phyloP scores from a whole-genome alignment of 2,113 vertebrate species.

The Bothrops jararaca region DNA sequence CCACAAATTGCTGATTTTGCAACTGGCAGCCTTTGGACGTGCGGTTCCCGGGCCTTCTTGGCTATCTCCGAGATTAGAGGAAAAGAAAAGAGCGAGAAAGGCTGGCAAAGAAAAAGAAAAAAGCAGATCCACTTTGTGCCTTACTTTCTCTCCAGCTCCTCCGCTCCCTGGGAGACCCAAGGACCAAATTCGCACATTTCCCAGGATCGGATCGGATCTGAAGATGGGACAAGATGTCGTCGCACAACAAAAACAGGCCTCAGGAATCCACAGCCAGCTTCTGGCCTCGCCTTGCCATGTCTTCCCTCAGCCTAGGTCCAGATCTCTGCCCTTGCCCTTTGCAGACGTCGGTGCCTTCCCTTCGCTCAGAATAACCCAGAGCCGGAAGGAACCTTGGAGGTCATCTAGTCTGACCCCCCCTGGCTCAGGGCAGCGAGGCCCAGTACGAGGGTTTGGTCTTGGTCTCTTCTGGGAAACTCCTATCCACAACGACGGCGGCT shows the following conservation, averaged over 20 bases:
- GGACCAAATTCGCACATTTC: not conserved
- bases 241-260: fast-evolving
- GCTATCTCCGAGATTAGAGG: not conserved
- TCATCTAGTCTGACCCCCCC: too few species aligned
- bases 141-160: not conserved
- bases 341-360: too few species aligned
- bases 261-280: not conserved
- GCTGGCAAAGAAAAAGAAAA: not conserved
- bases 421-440: too few species aligned
- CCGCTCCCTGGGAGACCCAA: fast-evolving
- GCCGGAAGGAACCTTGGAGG: too few species aligned
- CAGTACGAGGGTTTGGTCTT: too few species aligned
- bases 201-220: not conserved
- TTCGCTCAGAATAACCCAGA: too few species aligned
- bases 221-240: not conserved
- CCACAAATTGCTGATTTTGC: not conserved
- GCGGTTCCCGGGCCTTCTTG: not conserved
- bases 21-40: not conserved
- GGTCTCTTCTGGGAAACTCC: too few species aligned
- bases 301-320: not conserved
- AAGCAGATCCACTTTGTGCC: not conserved
- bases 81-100: not conserved
- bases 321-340: not conserved
- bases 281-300: not conserved
- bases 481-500: too few species aligned